A percentile compares a stretch with the other conserved stretches of the same genome.
phyloP scores from a whole-genome alignment of 2,888 invertebrate species.

The Pollenia amentaria region DNA sequence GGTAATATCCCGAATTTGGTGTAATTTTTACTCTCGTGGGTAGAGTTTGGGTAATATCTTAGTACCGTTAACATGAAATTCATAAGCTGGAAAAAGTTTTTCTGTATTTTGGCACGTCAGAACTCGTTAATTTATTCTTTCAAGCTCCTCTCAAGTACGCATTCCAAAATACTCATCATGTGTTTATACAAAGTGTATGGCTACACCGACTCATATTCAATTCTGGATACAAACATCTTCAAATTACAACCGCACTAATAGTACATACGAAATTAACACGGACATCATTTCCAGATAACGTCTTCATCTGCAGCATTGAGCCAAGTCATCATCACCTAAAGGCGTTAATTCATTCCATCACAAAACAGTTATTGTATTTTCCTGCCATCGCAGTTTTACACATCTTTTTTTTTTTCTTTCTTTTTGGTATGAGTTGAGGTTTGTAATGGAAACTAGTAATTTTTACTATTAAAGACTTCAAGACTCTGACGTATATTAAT shows the following conservation, averaged over 20 bases:
- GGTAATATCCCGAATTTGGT: too few species aligned
- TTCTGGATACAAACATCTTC: slow-evolving; percentile 26
- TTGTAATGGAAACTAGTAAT: slow-evolving; percentile 73
- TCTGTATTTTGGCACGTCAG: too few species aligned
- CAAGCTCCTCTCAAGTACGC: background rate
- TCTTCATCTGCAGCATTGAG: slow-evolving; percentile 66
- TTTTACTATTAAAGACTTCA: slow-evolving; percentile 69
- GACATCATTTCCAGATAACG: slow-evolving; percentile 70
- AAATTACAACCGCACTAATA: slow-evolving; percentile 11
- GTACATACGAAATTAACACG: slow-evolving; percentile 26
- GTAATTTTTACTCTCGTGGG: too few species aligned
- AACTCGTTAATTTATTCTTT: slow-evolving; percentile 4
- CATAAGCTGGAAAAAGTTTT: too few species aligned
- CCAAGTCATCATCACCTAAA: slow-evolving; percentile 71
- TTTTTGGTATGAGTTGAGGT: slow-evolving; percentile 9
- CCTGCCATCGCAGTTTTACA: slow-evolving; percentile 17
- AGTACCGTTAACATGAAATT: too few species aligned
- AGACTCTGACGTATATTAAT: slow-evolving; percentile 70
- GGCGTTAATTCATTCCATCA: slow-evolving; percentile 72
- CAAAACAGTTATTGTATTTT: slow-evolving; percentile 64
- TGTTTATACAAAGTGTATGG: background rate
- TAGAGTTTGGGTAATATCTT: too few species aligned
- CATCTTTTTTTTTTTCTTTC: slow-evolving; percentile 4
- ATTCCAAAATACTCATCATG: slow-evolving; percentile 10
- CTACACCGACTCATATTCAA: slow-evolving; percentile 17